Evolutionary conservation across 1,140 invertebrate genomes (phyloP).

Genomic region (Musca vetustissima): DNA sequence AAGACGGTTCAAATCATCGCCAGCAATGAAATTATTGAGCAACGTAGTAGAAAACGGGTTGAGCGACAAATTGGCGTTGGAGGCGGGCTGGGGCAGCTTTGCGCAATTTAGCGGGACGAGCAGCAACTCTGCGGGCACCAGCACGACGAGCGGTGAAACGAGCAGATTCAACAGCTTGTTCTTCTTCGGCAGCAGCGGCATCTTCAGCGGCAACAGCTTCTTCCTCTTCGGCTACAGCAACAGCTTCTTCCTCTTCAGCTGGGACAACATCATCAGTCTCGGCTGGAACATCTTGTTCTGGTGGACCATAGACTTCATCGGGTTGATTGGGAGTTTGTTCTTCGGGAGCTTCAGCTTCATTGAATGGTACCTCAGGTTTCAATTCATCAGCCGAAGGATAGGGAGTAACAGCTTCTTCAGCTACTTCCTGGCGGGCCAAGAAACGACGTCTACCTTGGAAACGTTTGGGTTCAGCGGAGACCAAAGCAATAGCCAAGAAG

Average conservation of each 20-base stretch:
- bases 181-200: not conserved
- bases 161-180: not conserved
- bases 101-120: slow-evolving; percentile 24
- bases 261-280: not conserved
- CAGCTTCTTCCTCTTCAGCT: not conserved
- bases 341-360: slow-evolving; percentile 37
- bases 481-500: slow-evolving; percentile 10
- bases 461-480: slow-evolving; percentile 15
- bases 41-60: too few relatives aligned
- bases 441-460: slow-evolving; percentile 33
- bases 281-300: slow-evolving; percentile 28
- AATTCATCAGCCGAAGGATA: slow-evolving; percentile 50
- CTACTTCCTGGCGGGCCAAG: slow-evolving; percentile 29
- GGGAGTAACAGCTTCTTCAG: slow-evolving; percentile 31
- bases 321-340: slow-evolving; percentile 31
- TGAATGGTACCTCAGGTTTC: slow-evolving; percentile 50
- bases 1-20: too few relatives aligned
- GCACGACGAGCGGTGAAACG: not conserved
- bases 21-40: too few relatives aligned
- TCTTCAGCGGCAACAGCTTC: not conserved
- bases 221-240: not conserved
- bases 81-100: slow-evolving; percentile 2
- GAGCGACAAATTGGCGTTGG: not conserved
- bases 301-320: slow-evolving; percentile 48
- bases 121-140: slow-evolving; percentile 6